A percentile compares a stretch with the other conserved stretches of the same genome.
Evolutionary conservation across 2,888 invertebrate species (phyloP).

Genomic region (Andrena dorsata): DNA sequence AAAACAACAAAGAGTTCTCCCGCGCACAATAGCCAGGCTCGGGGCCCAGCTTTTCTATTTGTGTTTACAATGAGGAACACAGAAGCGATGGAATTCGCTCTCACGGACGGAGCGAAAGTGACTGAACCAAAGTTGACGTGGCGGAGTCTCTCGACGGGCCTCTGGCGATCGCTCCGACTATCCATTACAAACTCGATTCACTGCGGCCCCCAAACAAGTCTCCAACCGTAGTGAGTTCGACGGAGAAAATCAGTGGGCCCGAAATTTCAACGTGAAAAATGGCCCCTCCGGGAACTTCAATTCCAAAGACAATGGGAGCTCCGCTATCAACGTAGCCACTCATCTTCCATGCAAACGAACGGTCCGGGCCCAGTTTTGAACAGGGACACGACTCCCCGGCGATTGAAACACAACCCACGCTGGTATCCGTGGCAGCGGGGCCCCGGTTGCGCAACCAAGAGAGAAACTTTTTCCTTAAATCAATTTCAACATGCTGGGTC

Average conservation of each 20-base stretch:
- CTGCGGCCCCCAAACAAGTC: neutral
- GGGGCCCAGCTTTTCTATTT: constrained; percentile 55
- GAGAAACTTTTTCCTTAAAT: constrained; percentile 52
- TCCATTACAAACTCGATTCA: constrained; percentile 6
- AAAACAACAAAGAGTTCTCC: constrained; percentile 78
- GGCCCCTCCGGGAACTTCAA: neutral
- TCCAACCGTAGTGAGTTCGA: neutral
- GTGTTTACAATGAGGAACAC: constrained; percentile 50
- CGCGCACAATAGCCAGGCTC: constrained; percentile 38
- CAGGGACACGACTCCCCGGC: neutral
- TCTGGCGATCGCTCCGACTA: neutral
- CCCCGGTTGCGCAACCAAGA: constrained; percentile 32
- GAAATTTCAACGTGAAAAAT: neutral
- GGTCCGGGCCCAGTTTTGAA: neutral
- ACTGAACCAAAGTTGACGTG: constrained; percentile 19
- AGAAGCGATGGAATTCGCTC: constrained; percentile 31
- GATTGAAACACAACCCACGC: constrained; percentile 15
- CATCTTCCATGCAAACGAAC: neutral
- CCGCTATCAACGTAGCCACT: neutral
- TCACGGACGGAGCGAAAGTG: constrained; percentile 4
- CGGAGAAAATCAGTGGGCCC: neutral
- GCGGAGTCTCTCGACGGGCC: neutral
- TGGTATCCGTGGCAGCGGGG: neutral
- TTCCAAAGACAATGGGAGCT: neutral
- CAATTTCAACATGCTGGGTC: constrained; percentile 38